Evolutionary conservation across 2,888 invertebrate genomes (phyloP).

Genomic region (Thalpophila matura): DNA sequence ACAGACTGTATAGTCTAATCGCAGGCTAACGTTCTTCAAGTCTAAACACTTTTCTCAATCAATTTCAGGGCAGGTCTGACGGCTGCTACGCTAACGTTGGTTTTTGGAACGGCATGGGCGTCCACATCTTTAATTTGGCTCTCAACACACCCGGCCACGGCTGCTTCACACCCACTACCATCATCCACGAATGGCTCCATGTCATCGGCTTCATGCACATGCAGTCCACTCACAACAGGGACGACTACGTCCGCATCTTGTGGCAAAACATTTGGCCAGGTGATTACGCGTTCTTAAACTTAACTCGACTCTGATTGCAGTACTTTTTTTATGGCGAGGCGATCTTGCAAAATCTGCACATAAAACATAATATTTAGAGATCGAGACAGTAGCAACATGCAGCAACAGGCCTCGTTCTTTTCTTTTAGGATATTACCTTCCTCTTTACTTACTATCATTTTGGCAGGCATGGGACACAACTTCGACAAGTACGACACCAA

Average conservation of each 20-base stretch:
- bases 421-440: background rate
- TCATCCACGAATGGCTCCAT: conserved; percentile 92
- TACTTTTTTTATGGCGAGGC: too few relatives aligned
- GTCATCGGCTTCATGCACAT: conserved; percentile 77
- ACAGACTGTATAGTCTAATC: too few relatives aligned
- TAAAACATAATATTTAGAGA: too few relatives aligned
- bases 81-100: conserved; percentile 77
- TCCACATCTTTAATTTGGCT: conserved; percentile 84
- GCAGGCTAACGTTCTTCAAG: too few relatives aligned
- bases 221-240: conserved; percentile 75
- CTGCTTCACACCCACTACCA: conserved; percentile 89
- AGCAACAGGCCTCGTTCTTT: too few relatives aligned
- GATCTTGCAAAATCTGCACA: too few relatives aligned
- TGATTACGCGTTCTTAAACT: conserved; percentile 63
- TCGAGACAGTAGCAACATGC: too few relatives aligned
- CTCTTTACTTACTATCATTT: background rate
- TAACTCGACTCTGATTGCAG: too few relatives aligned
- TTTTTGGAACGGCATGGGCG: conserved; percentile 67
- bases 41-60: background rate
- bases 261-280: conserved; percentile 92
- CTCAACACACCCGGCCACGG: conserved; percentile 81
- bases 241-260: conserved; percentile 91
- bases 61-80: conserved; percentile 62
- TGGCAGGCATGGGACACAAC: conserved; percentile 70
- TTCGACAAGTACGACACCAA: conserved; percentile 89